phyloP scores from a whole-genome alignment of 2,888 invertebrate genomes.

The Epinotia nisella region DNA sequence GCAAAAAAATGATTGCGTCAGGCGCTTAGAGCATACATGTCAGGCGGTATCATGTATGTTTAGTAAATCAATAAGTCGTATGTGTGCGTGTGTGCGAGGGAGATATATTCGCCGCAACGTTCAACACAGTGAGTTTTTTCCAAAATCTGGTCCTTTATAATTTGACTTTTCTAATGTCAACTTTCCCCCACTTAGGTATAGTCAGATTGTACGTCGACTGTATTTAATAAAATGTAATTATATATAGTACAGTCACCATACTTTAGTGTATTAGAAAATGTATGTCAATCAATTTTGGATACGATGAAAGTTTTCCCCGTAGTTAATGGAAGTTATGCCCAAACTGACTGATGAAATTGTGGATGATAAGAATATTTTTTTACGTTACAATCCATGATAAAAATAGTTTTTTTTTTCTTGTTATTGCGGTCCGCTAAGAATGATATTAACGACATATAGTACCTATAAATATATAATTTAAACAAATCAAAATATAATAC shows the following conservation, averaged over 20 bases:
- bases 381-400: not conserved
- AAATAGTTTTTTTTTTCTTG: too few relatives aligned
- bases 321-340: slow-evolving; percentile 20
- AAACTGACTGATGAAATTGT: slow-evolving; percentile 2
- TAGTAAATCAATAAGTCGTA: not conserved
- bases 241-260: slow-evolving; percentile 5
- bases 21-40: too few relatives aligned
- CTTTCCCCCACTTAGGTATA: not conserved
- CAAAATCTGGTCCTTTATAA: not conserved
- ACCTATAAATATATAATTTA: too few relatives aligned
- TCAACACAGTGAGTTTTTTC: not conserved
- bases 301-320: slow-evolving; percentile 7
- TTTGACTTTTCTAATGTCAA: not conserved
- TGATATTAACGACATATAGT: too few relatives aligned
- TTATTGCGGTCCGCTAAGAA: too few relatives aligned
- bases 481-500: too few relatives aligned
- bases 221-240: not conserved
- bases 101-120: not conserved
- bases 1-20: too few relatives aligned
- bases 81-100: not conserved
- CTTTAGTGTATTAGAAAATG: slow-evolving; percentile 19
- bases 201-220: not conserved
- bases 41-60: not conserved
- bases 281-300: slow-evolving; percentile 22
- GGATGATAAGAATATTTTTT: not conserved